phyloP scores from a whole-genome alignment of 2,113 vertebrate genomes.

The Tragelaphus imberbis region DNA sequence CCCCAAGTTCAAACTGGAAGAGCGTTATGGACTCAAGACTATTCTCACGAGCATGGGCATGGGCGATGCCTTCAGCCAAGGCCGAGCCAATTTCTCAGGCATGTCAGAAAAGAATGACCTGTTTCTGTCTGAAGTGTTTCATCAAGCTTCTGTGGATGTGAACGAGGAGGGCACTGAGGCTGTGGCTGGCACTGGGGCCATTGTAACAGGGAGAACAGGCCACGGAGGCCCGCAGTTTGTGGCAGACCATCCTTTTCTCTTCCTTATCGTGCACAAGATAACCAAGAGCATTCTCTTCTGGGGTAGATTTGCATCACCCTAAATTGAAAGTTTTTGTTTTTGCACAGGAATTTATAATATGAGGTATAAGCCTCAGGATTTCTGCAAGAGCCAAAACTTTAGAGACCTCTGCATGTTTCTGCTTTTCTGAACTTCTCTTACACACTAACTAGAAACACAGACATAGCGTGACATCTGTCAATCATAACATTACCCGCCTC shows the following conservation, averaged over 20 bases:
- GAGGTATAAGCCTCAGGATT: not conserved
- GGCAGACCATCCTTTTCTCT: constrained; percentile 92
- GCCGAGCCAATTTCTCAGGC: constrained; percentile 77
- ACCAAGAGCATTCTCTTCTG: constrained; percentile 84
- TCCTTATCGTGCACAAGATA: constrained; percentile 87
- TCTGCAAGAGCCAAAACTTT: not conserved
- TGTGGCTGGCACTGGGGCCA: constrained; percentile 73
- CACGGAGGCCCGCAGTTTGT: constrained; percentile 74
- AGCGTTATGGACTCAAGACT: constrained; percentile 81
- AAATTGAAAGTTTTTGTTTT: not conserved
- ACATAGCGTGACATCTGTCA: not conserved
- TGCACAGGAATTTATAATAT: not conserved
- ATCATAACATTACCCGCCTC: not conserved
- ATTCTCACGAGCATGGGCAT: constrained; percentile 83
- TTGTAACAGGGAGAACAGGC: constrained; percentile 81
- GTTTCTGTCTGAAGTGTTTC: constrained; percentile 80
- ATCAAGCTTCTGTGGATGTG: constrained; percentile 85
- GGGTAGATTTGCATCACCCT: constrained; percentile 85
- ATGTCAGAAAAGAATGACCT: constrained; percentile 76
- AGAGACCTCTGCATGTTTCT: not conserved
- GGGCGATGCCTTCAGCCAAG: constrained; percentile 75
- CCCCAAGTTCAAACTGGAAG: constrained; percentile 86
- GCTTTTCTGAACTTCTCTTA: not conserved
- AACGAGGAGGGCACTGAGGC: constrained; percentile 86
- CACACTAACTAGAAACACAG: not conserved